Evolutionary conservation across 2,797 vertebrate species (phyloP).

Genomic region (Danio kyathit): DNA sequence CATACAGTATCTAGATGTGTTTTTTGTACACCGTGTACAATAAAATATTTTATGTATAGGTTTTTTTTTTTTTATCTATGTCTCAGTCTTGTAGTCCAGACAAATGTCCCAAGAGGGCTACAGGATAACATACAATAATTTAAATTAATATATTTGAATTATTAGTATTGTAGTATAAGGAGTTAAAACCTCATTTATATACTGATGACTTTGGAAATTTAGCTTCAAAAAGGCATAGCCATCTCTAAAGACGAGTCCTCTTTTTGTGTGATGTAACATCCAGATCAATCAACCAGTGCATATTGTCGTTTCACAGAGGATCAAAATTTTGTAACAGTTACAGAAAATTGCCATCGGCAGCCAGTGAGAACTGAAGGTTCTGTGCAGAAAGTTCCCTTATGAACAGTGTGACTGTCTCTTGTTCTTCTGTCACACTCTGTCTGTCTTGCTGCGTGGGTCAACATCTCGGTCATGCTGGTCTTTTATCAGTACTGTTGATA

Average conservation of each 20-base stretch:
- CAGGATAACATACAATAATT: no score
- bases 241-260: background rate
- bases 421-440: background rate
- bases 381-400: conserved; percentile 16
- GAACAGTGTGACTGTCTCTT: conserved; percentile 4
- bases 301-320: background rate
- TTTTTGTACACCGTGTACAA: no score
- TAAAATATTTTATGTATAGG: no score
- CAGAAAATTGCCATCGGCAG: conserved; percentile 16
- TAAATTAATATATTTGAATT: no score
- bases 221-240: background rate
- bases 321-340: conserved; percentile 10
- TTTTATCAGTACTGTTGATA: conserved; percentile 6
- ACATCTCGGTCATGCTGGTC: background rate
- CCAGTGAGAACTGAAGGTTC: conserved; percentile 4
- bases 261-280: background rate
- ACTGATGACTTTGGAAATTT: background rate
- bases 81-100: no score
- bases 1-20: background rate
- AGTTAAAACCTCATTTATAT: background rate
- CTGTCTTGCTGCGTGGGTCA: conserved; percentile 20
- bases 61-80: no score
- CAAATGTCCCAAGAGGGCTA: no score
- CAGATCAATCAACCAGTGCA: conserved; percentile 28
- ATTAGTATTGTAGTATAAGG: no score